Conservation (phyloP, 1,140 invertebrate genomes). For the Dendroctonus valens region DNA sequence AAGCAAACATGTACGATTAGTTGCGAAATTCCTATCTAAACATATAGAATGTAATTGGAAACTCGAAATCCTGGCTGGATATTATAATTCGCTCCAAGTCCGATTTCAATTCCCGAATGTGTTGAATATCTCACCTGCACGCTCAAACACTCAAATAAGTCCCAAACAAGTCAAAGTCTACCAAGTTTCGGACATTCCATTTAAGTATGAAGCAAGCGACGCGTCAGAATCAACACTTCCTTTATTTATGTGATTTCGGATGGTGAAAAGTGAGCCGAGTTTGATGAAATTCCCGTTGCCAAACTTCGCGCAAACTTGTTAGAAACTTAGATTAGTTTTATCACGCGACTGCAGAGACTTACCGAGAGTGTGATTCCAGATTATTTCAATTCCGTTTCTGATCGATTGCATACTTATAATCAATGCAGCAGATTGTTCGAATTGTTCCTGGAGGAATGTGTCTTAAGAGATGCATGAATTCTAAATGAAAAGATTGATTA, state of each 20-base stretch:
- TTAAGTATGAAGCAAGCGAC: slow-evolving; percentile 13
- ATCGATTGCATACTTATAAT: neutral
- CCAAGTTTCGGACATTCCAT: slow-evolving; percentile 17
- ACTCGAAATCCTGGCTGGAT: no score
- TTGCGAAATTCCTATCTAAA: no score
- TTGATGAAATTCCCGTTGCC: slow-evolving; percentile 24
- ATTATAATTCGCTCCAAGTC: no score
- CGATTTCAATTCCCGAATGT: neutral
- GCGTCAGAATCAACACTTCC: slow-evolving; percentile 28
- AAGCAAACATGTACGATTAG: no score
- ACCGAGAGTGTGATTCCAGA: slow-evolving; percentile 24
- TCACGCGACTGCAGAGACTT: slow-evolving; percentile 15
- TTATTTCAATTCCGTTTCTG: slow-evolving; percentile 21
- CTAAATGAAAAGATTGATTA: neutral
- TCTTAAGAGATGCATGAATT: no score
- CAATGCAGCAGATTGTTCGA: no score
- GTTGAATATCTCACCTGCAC: neutral
- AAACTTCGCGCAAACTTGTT: slow-evolving; percentile 33
- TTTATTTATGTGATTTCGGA: slow-evolving; percentile 17
- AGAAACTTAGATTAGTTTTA: slow-evolving; percentile 38
- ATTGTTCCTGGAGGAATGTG: no score
- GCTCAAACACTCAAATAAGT: slow-evolving; percentile 2
- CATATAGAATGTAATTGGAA: no score
- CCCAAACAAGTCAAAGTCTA: slow-evolving; percentile 4
- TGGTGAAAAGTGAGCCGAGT: slow-evolving; percentile 26